phyloP scores from a whole-genome alignment of 2,888 invertebrate genomes.

The Drosophila setosimentum region DNA sequence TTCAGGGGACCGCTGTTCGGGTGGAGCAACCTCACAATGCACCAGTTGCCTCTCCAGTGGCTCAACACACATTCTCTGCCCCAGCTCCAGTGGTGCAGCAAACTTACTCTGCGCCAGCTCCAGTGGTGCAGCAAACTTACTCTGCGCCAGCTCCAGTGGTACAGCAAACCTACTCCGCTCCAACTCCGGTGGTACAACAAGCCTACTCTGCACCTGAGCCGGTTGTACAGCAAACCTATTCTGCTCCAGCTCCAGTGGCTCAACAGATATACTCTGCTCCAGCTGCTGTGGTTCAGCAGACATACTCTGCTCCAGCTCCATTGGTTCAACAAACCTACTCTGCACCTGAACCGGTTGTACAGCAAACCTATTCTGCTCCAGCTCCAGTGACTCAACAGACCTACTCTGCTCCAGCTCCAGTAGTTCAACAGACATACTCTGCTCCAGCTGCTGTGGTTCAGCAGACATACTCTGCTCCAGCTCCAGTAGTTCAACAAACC shows the following conservation, averaged over 20 bases:
- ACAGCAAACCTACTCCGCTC: neutral
- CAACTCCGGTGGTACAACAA: neutral
- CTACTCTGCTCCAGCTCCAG: neutral
- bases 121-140: neutral
- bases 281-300: neutral
- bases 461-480: neutral
- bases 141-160: neutral
- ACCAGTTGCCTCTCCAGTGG: slow-evolving; percentile 34
- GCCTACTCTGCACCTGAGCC: neutral
- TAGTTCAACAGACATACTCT: neutral
- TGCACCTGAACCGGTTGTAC: neutral
- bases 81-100: slow-evolving; percentile 26
- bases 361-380: slow-evolving; percentile 7
- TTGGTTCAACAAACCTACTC: neutral
- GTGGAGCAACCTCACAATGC: slow-evolving; percentile 31
- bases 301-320: neutral
- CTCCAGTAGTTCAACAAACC: neutral
- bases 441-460: neutral
- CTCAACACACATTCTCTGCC: slow-evolving; percentile 23
- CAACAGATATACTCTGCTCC: neutral
- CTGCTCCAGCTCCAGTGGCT: neutral
- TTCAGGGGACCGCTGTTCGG: slow-evolving; percentile 32
- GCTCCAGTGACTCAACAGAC: slow-evolving; percentile 21
- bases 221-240: neutral
- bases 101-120: neutral